Evolutionary conservation across 64 coral and sea anemone species (phyloP).

Genomic region (Orbicella faveolata): DNA sequence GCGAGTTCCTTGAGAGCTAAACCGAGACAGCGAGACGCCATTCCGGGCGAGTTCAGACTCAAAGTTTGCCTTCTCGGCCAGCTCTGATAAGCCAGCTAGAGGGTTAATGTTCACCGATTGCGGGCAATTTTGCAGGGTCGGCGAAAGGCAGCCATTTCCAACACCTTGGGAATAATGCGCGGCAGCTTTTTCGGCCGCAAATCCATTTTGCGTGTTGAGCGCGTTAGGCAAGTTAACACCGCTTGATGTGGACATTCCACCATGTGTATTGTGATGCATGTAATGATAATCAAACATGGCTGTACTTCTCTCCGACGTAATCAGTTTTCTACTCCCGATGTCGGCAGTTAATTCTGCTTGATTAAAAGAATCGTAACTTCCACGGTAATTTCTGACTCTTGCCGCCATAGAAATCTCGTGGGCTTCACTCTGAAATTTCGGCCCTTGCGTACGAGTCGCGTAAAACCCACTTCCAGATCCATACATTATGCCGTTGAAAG

Average conservation of each 20-base stretch:
- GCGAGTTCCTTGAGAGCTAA: slow-evolving; percentile 46
- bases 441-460: background rate
- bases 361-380: slow-evolving; percentile 31
- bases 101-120: slow-evolving; percentile 37
- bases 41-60: slow-evolving; percentile 28
- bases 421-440: slow-evolving; percentile 6
- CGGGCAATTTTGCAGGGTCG: slow-evolving; percentile 37
- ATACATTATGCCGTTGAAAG: slow-evolving; percentile 28
- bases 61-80: slow-evolving; percentile 73
- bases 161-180: background rate
- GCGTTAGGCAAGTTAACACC: slow-evolving; percentile 54
- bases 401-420: background rate
- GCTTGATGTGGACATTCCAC: slow-evolving; percentile 65
- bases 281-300: slow-evolving; percentile 72
- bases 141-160: background rate
- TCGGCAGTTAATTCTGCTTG: background rate
- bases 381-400: background rate
- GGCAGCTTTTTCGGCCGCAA: slow-evolving; percentile 4
- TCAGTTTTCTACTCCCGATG: slow-evolving; percentile 5
- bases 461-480: slow-evolving; percentile 1
- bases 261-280: slow-evolving; percentile 54
- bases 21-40: slow-evolving; percentile 69
- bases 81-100: slow-evolving; percentile 50
- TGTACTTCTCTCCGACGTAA: slow-evolving; percentile 41
- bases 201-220: slow-evolving; percentile 55